These are phyloP conservation scores for Tarsius wallacei DNA, from an alignment of 2,797 vertebrate genomes.

Conservation along the genomic window DNA sequence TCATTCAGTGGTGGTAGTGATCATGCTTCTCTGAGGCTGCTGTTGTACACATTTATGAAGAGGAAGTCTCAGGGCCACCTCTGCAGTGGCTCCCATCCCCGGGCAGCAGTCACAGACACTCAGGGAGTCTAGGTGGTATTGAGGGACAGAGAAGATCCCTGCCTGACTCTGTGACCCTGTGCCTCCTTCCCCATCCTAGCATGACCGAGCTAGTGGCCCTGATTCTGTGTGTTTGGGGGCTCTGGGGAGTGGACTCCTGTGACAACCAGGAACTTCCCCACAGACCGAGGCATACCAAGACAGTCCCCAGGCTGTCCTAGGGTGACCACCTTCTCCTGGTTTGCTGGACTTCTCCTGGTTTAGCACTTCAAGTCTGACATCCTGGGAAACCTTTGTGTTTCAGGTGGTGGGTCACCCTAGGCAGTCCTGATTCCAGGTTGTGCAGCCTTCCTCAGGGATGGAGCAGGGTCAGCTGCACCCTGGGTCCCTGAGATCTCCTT, in stretches of 20 bases:
- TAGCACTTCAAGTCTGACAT: accelerated
- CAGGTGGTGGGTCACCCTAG: accelerated
- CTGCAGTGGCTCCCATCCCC: neutral
- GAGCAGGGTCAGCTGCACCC: neutral
- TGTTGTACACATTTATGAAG: accelerated
- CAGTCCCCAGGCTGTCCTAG: accelerated
- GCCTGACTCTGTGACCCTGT: neutral
- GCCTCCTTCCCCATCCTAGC: neutral
- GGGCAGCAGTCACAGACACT: neutral
- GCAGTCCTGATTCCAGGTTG: neutral
- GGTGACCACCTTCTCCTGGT: accelerated
- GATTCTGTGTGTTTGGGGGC: neutral
- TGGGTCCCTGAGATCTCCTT: neutral
- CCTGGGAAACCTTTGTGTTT: neutral
- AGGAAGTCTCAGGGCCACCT: neutral
- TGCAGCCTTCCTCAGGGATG: neutral
- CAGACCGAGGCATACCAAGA: no score
- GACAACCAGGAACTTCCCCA: neutral
- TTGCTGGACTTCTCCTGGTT: neutral
- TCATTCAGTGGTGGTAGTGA: accelerated
- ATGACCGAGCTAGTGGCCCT: neutral
- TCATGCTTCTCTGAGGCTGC: neutral
- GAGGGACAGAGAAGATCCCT: neutral
- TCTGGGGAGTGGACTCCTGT: neutral
- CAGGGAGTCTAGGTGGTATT: accelerated